These are phyloP conservation scores for Plagiodera versicolora DNA, from an alignment of 2,888 invertebrate species.

Conservation along the genomic window DNA sequence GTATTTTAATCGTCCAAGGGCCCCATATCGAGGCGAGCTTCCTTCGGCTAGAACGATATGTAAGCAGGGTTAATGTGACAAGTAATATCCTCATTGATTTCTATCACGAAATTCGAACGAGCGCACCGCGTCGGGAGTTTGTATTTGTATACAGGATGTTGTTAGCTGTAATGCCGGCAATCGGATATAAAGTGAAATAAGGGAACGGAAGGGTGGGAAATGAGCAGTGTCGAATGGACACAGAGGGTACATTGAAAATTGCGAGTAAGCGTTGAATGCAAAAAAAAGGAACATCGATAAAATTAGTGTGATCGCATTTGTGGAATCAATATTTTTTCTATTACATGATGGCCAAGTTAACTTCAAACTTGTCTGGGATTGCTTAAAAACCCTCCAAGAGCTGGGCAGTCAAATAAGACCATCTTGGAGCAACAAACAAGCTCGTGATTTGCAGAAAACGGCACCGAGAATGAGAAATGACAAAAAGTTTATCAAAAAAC, in stretches of 20 bases:
- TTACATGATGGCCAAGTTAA: too few relatives aligned
- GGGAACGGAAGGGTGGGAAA: background rate
- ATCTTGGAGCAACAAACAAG: too few relatives aligned
- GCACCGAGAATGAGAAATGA: too few relatives aligned
- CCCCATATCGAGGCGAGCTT: background rate
- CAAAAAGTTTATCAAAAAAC: too few relatives aligned
- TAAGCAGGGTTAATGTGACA: constrained; percentile 11
- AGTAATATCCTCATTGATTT: constrained; percentile 15
- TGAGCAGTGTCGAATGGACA: background rate
- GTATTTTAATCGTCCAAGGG: constrained; percentile 23
- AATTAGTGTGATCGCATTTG: background rate
- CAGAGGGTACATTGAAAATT: too few relatives aligned
- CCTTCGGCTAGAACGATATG: constrained; percentile 1
- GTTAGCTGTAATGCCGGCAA: constrained; percentile 2
- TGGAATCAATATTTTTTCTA: too few relatives aligned
- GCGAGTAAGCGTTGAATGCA: background rate
- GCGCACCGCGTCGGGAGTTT: background rate
- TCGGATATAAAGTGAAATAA: background rate
- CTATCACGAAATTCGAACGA: constrained; percentile 5
- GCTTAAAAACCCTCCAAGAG: too few relatives aligned
- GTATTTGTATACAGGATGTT: constrained; percentile 1
- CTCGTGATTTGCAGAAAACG: too few relatives aligned
- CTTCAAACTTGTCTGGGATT: too few relatives aligned
- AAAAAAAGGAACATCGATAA: background rate
- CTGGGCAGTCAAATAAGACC: too few relatives aligned